Evolutionary conservation across 2,113 vertebrate species (phyloP).

Genomic region (Notothenia rossii): DNA sequence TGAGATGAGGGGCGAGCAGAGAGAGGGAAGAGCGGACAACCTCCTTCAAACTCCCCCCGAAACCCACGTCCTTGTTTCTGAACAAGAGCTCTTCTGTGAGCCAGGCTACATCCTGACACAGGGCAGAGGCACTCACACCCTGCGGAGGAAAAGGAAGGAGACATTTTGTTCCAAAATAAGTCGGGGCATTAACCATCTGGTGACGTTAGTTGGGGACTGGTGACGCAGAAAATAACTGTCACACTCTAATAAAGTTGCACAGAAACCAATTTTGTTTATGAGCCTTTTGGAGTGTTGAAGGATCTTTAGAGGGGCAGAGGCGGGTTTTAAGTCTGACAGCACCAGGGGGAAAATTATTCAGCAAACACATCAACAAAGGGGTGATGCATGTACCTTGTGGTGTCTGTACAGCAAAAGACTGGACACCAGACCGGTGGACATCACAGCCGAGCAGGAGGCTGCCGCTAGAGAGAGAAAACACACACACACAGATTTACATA

Average conservation of each 20-base stretch:
- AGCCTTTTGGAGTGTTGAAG: slow-evolving; percentile 47
- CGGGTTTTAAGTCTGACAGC: slow-evolving; percentile 27
- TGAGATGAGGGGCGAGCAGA: slow-evolving; percentile 79
- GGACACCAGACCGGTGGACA: slow-evolving; percentile 86
- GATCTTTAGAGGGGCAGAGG: slow-evolving; percentile 32
- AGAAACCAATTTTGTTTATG: slow-evolving; percentile 66
- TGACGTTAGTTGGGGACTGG: slow-evolving; percentile 45
- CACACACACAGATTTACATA: not conserved
- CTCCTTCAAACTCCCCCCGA: slow-evolving; percentile 84
- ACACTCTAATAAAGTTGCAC: slow-evolving; percentile 43
- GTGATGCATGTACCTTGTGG: slow-evolving; percentile 78
- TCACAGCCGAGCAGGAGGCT: slow-evolving; percentile 85
- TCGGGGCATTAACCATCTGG: slow-evolving; percentile 51
- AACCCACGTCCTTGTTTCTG: slow-evolving; percentile 87
- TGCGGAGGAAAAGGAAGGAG: slow-evolving; percentile 59
- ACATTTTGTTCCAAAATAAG: slow-evolving; percentile 43
- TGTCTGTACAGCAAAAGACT: slow-evolving; percentile 88
- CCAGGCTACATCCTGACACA: slow-evolving; percentile 88
- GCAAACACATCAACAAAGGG: not conserved
- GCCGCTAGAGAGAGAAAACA: slow-evolving; percentile 78
- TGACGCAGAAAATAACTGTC: slow-evolving; percentile 64
- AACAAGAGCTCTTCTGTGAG: slow-evolving; percentile 90
- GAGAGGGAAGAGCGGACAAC: slow-evolving; percentile 84
- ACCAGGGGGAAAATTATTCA: not conserved
- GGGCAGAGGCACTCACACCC: slow-evolving; percentile 84